Evolutionary conservation across 2,888 invertebrate genomes (phyloP).

Genomic region (Hirtodrosophila alboralis): DNA sequence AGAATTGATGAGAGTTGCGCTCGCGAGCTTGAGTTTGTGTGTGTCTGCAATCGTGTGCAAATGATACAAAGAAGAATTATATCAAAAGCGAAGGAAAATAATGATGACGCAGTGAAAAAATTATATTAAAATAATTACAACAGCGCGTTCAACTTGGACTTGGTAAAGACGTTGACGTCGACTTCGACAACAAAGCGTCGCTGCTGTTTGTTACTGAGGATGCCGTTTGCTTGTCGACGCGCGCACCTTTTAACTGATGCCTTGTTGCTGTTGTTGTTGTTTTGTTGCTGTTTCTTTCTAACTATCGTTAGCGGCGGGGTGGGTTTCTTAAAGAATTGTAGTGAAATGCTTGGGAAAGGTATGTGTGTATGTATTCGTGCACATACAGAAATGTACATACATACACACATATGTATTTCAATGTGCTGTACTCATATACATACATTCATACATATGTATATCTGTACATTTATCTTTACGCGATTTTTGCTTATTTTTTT

Average conservation of each 20-base stretch:
- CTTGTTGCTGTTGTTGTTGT: constrained; percentile 12
- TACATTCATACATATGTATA: constrained; percentile 8
- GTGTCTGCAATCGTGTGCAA: constrained; percentile 72
- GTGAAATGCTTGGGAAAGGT: constrained; percentile 69
- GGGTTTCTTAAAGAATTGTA: constrained; percentile 69
- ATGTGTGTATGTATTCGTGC: constrained; percentile 10
- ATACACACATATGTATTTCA: no score
- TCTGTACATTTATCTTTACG: constrained; percentile 37
- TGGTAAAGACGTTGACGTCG: constrained; percentile 57
- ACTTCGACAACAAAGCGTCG: constrained; percentile 54
- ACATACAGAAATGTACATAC: neutral
- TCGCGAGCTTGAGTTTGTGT: constrained; percentile 29
- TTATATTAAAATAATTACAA: constrained; percentile 78
- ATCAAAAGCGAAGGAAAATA: constrained; percentile 77
- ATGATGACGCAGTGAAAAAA: constrained; percentile 79
- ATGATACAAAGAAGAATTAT: constrained; percentile 78
- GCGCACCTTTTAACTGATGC: constrained; percentile 60
- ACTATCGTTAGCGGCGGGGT: constrained; percentile 60
- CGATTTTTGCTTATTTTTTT: constrained; percentile 43
- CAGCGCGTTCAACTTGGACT: constrained; percentile 69
- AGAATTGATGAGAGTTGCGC: constrained; percentile 51
- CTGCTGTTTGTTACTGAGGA: constrained; percentile 45
- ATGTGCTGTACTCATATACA: constrained; percentile 8
- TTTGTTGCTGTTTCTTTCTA: constrained; percentile 38
- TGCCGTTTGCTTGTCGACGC: constrained; percentile 52